Conservation (phyloP, 2,113 vertebrate species). For the Lepus europaeus region DNA sequence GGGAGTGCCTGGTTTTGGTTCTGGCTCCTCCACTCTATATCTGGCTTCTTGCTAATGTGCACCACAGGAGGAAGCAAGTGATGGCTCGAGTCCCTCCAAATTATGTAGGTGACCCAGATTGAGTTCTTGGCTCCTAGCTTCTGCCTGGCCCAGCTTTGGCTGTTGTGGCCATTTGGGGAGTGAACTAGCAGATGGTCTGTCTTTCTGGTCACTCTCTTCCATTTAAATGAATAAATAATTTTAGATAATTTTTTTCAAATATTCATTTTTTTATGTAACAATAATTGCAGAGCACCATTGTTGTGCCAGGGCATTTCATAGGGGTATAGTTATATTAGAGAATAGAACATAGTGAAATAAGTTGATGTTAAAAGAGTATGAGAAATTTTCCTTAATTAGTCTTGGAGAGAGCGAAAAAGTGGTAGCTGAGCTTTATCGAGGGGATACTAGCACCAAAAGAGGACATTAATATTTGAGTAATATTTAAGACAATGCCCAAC, state of each 20-base stretch:
- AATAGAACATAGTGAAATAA: not conserved
- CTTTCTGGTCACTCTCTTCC: too few species aligned
- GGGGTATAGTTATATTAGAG: not conserved
- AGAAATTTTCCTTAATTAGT: not conserved
- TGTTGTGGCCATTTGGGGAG: too few species aligned
- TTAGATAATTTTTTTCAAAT: not conserved
- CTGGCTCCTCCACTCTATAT: too few species aligned
- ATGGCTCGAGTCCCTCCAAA: too few species aligned
- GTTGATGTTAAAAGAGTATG: not conserved
- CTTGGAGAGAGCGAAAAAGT: not conserved
- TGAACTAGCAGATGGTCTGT: too few species aligned
- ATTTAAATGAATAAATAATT: not conserved
- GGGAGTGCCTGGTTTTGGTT: too few species aligned
- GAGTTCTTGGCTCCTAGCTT: too few species aligned
- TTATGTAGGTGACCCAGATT: too few species aligned
- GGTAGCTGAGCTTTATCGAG: not conserved
- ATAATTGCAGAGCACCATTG: not conserved
- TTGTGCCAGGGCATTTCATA: not conserved
- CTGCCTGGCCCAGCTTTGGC: too few species aligned
- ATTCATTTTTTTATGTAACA: not conserved
- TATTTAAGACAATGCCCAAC: slow-evolving; percentile 8
- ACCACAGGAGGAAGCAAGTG: too few species aligned
- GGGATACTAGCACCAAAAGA: not conserved
- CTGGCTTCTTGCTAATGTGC: too few species aligned
- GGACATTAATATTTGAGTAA: not conserved